Evolutionary conservation across 2,888 invertebrate species (phyloP), one percentile per base, ranked within the genome.

Genomic region (Rhagonycha fulva): DNA sequence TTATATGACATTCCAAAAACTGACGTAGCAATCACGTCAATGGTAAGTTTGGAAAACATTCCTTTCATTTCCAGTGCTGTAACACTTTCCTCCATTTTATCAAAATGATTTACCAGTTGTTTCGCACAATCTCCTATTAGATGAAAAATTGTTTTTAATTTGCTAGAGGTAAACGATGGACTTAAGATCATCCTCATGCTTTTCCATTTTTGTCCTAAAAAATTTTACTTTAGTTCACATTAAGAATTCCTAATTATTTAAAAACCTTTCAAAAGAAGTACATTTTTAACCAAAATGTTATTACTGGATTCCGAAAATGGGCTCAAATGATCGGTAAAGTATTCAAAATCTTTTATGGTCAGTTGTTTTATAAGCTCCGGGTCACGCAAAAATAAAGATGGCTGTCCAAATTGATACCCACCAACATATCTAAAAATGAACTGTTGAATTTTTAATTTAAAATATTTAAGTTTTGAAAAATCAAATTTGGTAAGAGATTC

Each of bases 1-100:
- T 91, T 87, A 0, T 90, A 88, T 77, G 89, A 87, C 2, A 89
- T 79, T 0, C 90, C 90, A 74, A 89, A 90, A 3, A 89, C 90
- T 63, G 88, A 87, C 0, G 89, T 86, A 0, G 89, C 90, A 70
- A 90, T 90, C 5, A 90, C 88, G 79, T 90, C 89, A 74, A 88
- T 89, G 0, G 89, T 84, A 76, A 86, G 89, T 14, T 89, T 85
- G 0, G 88, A 86, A 3, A 88, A 88, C 2, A 88, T 79, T 66
- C 90, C 90, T 78, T 88, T 89, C 76, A 87, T 82, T 62, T 90
- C 89, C 0, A 89, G 79, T 11, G 86, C 86, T 0, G 84, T 72
- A 0, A 82, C 71, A 9, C 83, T 76, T 23, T 85, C 75, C 3
- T 82, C 76, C 75, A 82, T 77, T 9, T 82, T 78, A 32, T 74